phyloP scores from a whole-genome alignment of 1,140 invertebrate genomes.

The Zaprionus vittiger region DNA sequence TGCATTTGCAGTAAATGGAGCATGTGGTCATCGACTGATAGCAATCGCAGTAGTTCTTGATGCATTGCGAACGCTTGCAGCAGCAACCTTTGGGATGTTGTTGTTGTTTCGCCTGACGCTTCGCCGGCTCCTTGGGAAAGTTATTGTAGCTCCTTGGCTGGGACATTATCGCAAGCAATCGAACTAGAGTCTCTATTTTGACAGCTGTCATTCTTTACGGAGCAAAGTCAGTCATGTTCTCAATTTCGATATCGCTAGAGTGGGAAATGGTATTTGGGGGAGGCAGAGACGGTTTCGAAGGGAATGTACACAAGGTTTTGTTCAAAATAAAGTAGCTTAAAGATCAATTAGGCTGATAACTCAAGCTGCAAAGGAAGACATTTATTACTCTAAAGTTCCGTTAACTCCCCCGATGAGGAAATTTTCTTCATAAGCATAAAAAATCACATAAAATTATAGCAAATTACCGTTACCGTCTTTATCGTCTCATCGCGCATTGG shows the following conservation, averaged over 20 bases:
- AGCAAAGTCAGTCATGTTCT: not conserved
- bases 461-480: not conserved
- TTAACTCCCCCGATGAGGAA: not conserved
- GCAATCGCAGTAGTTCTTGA: constrained; percentile 75
- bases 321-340: not conserved
- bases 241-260: not conserved
- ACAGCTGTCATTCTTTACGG: constrained; percentile 11
- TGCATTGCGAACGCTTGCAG: constrained; percentile 71
- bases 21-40: constrained; percentile 71
- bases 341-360: not conserved
- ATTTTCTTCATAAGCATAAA: not conserved
- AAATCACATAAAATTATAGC: not conserved
- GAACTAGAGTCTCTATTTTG: not conserved
- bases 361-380: constrained; percentile 3
- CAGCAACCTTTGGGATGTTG: constrained; percentile 55
- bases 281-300: not conserved
- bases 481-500: not conserved
- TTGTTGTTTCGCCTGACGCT: constrained; percentile 18
- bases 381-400: not conserved
- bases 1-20: constrained; percentile 55
- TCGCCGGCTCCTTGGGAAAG: constrained; percentile 12
- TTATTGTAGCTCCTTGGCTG: constrained; percentile 4
- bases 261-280: not conserved
- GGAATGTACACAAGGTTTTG: not conserved
- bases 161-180: constrained; percentile 12